Evolutionary conservation across 2,888 invertebrate genomes (phyloP), one percentile per base, ranked within the genome.

Genomic region (Rotaria socialis): DNA sequence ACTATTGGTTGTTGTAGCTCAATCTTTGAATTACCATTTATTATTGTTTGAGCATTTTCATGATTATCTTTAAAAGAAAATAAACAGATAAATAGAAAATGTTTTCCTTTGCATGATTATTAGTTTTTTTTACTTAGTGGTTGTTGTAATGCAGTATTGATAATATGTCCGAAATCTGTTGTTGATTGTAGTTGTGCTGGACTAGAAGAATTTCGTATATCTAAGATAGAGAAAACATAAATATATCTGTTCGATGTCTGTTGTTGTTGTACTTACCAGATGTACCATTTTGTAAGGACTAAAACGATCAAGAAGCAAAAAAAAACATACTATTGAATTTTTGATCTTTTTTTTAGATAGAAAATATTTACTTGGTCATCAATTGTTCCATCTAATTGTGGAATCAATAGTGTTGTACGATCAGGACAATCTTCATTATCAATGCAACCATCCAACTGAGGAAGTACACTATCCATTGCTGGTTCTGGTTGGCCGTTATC

Each of bases 201-300:
- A 67, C 67, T 67, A 67, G 67, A 67, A 67, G 67, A 67, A 67
- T 27, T 67, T 67, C 19, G 67, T 35, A 67, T 5, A 35, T 67
- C 67, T 67, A 67, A 67, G 16, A 52, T 52, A 52, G 35, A 35
- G 35, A 35, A 35, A 35, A 35, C 2, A 35, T 16, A 52, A 14
- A 16, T 8, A 52, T 14, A 52, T 16, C 5, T 14, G 8, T 16
- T 52, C 16, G 14, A 52, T 14, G 11, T 52, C 16, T n/a, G 10
- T 67, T 67, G 67, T n/a, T 27, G 16, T 67, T 67, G 2, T 22
- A 41, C n/a, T 14, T 80, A 47, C 43, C 47, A 47, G 47, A 11
- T 80, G 43, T 43, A 43, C 80, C 80, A 14, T 80, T 80, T 47
- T 47, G 43, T 24, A n/a, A 2, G 8, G 47, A 22, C 80, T 80